Base-by-base conservation (phyloP, 2,888 invertebrate genomes). In the Schizaphis graminum region DNA sequence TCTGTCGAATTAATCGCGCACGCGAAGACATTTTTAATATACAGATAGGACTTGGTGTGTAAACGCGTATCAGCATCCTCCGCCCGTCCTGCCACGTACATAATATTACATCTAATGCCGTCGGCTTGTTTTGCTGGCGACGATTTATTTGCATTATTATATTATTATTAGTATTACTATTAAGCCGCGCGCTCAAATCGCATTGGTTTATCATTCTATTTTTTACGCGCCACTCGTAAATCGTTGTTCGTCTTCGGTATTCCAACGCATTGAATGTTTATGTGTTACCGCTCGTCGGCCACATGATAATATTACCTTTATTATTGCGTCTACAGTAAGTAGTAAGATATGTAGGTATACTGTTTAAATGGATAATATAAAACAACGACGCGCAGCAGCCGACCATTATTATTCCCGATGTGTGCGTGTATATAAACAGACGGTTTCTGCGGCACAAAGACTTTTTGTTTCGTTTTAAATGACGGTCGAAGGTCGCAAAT, bases 401-500 rank as follows among this genome's bases (percentile, higher is more conserved):
- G 77, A 35, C 77, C 77, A 77, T 77, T 77, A 77, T 77, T 77
- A 77, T 77, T 77, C 77, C 21, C 77, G 21, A 8, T 35, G 35
- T 77, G 21, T 77, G 8, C 7, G 3, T n/a, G 35, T 77, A 35
- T 77, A 77, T 21, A 77, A 35, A 77, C 35, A 77, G 77, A 77
- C 35, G 35, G 35, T 35, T 77, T 77, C 35, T 77, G 77, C 77
- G 77, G 87, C 87, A 49, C 87, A 87, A 87, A 87, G 87, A 53
- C n/a, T 87, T 49, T 47, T n/a, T 49, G 87, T 87, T n/a, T 87
- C 21, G 28, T 89, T 89, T 41, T 56, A 56, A 61, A 44, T 89
- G 61, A 61, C 89, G 89, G 89, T 89, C 44, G 89, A 89, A 89
- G 61, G 61, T 47, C 57, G 41, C 88, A 26, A 89, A 41, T 89